Conservation (phyloP, 2,888 invertebrate genomes). For the Dione vanillae region DNA sequence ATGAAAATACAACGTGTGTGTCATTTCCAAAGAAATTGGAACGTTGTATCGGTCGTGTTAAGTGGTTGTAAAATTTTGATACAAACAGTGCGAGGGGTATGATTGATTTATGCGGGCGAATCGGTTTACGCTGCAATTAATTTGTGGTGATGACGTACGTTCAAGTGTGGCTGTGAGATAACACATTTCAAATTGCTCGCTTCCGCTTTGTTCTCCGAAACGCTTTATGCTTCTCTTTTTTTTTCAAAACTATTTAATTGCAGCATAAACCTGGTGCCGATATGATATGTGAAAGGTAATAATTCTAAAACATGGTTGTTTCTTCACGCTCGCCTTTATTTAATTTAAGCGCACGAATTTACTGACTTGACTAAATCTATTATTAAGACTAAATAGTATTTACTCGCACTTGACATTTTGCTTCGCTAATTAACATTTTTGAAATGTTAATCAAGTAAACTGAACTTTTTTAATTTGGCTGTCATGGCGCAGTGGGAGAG, state of each 20-base stretch:
- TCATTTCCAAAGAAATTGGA: background rate
- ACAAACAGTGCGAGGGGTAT: conserved; percentile 16
- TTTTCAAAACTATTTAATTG: conserved; percentile 10
- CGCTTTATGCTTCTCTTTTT: conserved; percentile 2
- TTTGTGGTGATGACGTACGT: background rate
- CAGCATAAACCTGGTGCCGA: conserved; percentile 32
- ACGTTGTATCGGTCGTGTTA: conserved; percentile 26
- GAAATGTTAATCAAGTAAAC: background rate
- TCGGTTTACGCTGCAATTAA: conserved; percentile 35
- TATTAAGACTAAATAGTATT: conserved; percentile 44
- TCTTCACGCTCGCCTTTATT: conserved; percentile 65
- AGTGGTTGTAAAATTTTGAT: conserved; percentile 34
- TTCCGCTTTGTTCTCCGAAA: conserved; percentile 23
- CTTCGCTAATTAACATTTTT: conserved; percentile 40
- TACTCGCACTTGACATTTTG: conserved; percentile 35
- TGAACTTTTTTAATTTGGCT: too few relatives aligned
- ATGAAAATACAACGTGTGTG: background rate
- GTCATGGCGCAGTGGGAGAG: too few relatives aligned
- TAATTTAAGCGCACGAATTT: conserved; percentile 81
- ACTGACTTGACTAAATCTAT: conserved; percentile 65
- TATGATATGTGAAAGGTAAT: conserved; percentile 22
- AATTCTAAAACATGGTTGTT: conserved; percentile 37
- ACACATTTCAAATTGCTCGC: conserved; percentile 21
- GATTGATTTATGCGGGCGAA: background rate
- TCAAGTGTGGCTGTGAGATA: conserved; percentile 34